A percentile compares a stretch with the other conserved stretches of the same genome.
Conservation (phyloP, 2,888 invertebrate genomes). For the Nomada fucata region DNA sequence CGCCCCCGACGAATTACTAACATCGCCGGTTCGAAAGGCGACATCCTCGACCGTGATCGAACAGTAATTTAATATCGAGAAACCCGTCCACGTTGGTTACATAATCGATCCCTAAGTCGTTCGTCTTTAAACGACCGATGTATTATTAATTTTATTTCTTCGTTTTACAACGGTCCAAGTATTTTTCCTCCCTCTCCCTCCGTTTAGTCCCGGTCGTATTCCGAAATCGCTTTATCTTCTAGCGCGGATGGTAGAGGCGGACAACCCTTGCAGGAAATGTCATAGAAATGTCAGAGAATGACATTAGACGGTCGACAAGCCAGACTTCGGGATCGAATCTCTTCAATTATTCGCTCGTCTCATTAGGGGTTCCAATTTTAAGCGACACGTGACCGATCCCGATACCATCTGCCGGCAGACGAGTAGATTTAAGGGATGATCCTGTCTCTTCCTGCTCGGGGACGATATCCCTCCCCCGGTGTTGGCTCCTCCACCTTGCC, state of each 20-base stretch:
- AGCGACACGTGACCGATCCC: slow-evolving; percentile 39
- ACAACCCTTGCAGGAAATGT: slow-evolving; percentile 45
- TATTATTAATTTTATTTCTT: no score
- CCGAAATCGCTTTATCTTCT: no score
- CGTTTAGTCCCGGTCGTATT: neutral
- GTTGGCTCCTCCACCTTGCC: slow-evolving; percentile 33
- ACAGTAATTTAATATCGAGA: no score
- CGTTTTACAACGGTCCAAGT: no score
- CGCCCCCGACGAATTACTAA: no score
- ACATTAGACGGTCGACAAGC: slow-evolving; percentile 32
- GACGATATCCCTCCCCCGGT: slow-evolving; percentile 29
- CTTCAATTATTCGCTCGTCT: slow-evolving; percentile 52
- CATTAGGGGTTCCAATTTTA: slow-evolving; percentile 53
- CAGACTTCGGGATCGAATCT: slow-evolving; percentile 18
- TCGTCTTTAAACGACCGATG: no score
- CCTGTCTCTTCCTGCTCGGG: slow-evolving; percentile 25
- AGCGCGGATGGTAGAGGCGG: neutral
- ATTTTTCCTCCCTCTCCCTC: no score
- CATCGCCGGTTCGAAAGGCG: no score
- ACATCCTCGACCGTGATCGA: no score
- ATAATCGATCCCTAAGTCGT: no score
- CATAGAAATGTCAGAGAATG: slow-evolving; percentile 51
- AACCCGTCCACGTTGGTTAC: no score
- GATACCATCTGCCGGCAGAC: slow-evolving; percentile 56
- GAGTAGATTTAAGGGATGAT: slow-evolving; percentile 55